Percentiles rank a stretch among this genome's conserved stretches.
Conservation (phyloP, 2,113 vertebrate genomes). For the Hydropotes inermis region DNA sequence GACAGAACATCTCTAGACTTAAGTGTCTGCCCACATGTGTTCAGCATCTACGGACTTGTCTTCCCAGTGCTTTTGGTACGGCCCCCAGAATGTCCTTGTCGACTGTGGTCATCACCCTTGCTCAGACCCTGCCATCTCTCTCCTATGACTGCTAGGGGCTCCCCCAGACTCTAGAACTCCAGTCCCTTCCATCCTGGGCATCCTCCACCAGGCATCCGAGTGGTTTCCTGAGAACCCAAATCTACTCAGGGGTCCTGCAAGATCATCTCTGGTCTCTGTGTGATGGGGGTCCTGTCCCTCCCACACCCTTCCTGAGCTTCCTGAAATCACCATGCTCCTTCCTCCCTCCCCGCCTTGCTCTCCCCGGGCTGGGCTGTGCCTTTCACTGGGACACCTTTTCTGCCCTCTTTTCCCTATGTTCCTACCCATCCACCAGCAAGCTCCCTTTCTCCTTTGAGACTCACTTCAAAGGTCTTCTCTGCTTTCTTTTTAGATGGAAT, state of each 20-base stretch:
- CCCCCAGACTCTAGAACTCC: not conserved
- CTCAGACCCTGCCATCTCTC: not conserved
- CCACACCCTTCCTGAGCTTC: not conserved
- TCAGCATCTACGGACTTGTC: fast-evolving
- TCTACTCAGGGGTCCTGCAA: too few species aligned
- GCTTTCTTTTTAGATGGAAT: not conserved
- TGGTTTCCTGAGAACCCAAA: not conserved
- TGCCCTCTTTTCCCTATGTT: not conserved
- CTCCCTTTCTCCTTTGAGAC: not conserved
- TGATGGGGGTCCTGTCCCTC: not conserved
- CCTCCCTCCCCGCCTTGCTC: fast-evolving
- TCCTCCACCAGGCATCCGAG: fast-evolving
- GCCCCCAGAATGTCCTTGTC: not conserved
- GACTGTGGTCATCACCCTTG: fast-evolving
- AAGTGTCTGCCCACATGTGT: fast-evolving
- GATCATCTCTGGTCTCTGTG: too few species aligned
- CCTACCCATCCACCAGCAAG: not conserved
- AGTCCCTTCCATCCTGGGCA: too few species aligned
- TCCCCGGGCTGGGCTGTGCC: fast-evolving
- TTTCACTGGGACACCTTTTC: not conserved
- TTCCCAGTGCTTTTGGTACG: fast-evolving
- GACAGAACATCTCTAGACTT: not conserved
- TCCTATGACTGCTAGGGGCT: too few species aligned
- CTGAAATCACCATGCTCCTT: not conserved
- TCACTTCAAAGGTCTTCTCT: not conserved